These are phyloP conservation scores for Creontiades dilutus DNA, from an alignment of 2,888 invertebrate species.

Conservation along the genomic window DNA sequence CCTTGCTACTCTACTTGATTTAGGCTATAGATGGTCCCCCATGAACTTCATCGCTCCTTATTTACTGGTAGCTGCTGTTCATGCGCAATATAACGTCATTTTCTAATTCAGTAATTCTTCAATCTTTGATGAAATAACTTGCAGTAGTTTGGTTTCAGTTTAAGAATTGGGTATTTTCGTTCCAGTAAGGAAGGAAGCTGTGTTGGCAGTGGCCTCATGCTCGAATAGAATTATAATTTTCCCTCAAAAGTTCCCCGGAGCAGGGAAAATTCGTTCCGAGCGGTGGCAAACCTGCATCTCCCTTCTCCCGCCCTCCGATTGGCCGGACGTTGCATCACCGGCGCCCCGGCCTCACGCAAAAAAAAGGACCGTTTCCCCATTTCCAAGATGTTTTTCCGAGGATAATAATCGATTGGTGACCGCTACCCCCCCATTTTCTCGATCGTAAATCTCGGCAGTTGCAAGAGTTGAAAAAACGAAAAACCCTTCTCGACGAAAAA, in stretches of 20 bases:
- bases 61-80: too few relatives aligned
- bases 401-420: background rate
- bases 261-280: background rate
- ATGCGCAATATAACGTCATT: too few relatives aligned
- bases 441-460: background rate
- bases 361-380: background rate
- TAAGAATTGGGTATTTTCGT: too few relatives aligned
- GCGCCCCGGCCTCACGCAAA: background rate
- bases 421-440: background rate
- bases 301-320: background rate
- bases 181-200: too few relatives aligned
- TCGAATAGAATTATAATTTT: background rate
- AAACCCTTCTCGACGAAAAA: background rate
- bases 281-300: background rate
- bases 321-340: background rate
- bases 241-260: background rate
- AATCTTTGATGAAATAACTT: too few relatives aligned
- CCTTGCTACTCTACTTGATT: too few relatives aligned
- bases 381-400: background rate
- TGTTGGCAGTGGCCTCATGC: too few relatives aligned
- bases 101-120: too few relatives aligned
- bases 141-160: too few relatives aligned
- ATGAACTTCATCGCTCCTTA: too few relatives aligned
- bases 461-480: too few relatives aligned
- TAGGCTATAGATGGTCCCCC: too few relatives aligned